Base-by-base conservation (phyloP, 2,888 invertebrate genomes). In the Phania funesta region DNA sequence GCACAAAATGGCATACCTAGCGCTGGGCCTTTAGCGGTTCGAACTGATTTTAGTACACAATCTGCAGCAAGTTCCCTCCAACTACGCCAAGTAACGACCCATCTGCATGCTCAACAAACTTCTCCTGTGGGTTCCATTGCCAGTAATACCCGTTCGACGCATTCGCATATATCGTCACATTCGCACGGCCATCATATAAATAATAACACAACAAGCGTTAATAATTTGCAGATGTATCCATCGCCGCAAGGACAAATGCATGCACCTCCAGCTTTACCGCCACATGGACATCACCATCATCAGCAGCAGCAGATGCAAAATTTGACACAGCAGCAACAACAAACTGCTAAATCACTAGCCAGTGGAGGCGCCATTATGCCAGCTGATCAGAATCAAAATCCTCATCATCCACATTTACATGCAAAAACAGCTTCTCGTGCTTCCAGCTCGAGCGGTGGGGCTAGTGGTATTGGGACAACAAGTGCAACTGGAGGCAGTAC, bases 401-500 rank as follows among this genome's bases (percentile, higher is more conserved):
- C 83, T 1, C 85, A 85, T 52, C 11, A 93, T 92, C n/a, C 86
- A 80, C 84, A 93, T 92, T 62, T 87, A 78, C 86, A 86, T 84
- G 38, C 84, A 32, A 90, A 90, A 80, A 86, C 89, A 1, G 89
- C 87, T 50, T 91, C 91, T 4, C 86, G 91, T 22, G 90, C 90
- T 11, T 91, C 91, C 26, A 91, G 90, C 82, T 91, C 91, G 2
- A 91, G 91, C 58, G 90, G 90, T 2, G 90, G 90, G 0, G 89
- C 89, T 7, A 86, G 87, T 64, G 86, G 85, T 7, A 77, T 85
- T 44, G 85, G 85, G 3, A 85, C 87, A 80, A 74, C 84, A 84
- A 75, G 86, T 85, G 86, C 83, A 75, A 44, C 92, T 94, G 88
- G 95, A 95, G 86, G 96, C 4, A 84, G 81, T 77, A 85, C 80